Evolutionary conservation across 2,113 vertebrate genomes (phyloP).

Genomic region (Peromyscus leucopus): DNA sequence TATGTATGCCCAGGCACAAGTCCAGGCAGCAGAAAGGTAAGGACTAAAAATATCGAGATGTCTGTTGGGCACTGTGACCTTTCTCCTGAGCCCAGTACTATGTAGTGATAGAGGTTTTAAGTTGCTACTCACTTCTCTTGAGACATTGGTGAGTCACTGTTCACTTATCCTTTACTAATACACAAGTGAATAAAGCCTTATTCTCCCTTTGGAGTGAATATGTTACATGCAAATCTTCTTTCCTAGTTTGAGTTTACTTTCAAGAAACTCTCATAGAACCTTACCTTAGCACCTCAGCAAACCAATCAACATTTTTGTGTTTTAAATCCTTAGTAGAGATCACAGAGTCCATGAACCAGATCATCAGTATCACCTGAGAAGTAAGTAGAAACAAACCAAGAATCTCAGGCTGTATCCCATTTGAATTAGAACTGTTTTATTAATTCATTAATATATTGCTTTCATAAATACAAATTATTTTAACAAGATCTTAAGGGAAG

Average conservation of each 20-base stretch:
- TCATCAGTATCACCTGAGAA: not conserved
- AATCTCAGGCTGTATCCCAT: not conserved
- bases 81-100: not conserved
- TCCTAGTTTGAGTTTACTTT: not conserved
- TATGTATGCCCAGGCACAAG: not conserved
- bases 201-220: not conserved
- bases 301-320: not conserved
- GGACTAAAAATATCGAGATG: not conserved
- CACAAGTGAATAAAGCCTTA: not conserved
- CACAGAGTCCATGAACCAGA: not conserved
- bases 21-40: not conserved
- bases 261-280: not conserved
- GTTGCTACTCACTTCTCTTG: not conserved
- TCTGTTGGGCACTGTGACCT: not conserved
- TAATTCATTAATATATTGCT: not conserved
- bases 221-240: not conserved
- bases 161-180: not conserved
- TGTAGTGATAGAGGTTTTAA: not conserved
- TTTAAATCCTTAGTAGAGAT: constrained; percentile 31
- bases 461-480: not conserved
- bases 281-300: not conserved
- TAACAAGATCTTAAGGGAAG: not conserved
- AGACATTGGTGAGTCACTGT: not conserved
- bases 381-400: not conserved
- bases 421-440: not conserved